phyloP scores from a whole-genome alignment of 2,888 invertebrate genomes.

The Muscina levida region DNA sequence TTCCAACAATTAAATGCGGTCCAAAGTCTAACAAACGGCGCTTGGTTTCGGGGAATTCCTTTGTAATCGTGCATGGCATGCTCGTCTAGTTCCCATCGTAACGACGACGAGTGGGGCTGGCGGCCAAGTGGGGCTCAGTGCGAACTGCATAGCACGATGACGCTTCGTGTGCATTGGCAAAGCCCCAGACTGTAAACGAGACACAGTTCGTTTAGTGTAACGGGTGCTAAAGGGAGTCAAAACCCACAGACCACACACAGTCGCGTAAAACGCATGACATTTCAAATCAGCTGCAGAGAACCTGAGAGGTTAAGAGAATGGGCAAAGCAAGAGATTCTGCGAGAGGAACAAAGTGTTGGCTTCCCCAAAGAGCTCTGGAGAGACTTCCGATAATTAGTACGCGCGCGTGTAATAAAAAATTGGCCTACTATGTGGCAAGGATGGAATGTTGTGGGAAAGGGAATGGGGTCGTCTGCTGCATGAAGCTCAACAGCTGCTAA shows the following conservation, averaged over 20 bases:
- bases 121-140: background rate
- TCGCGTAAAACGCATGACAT: conserved; percentile 56
- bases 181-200: conserved; percentile 62
- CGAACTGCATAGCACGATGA: conserved; percentile 50
- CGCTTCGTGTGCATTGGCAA: conserved; percentile 61
- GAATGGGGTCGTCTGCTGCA: conserved; percentile 63
- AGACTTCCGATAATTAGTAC: conserved; percentile 56
- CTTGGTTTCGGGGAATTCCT: conserved; percentile 71
- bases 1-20: conserved; percentile 65
- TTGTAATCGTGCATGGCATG: conserved; percentile 56
- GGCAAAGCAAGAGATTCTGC: background rate
- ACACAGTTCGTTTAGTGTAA: conserved; percentile 21
- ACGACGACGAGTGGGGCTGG: conserved; percentile 35
- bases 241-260: conserved; percentile 44
- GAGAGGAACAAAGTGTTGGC: conserved; percentile 3
- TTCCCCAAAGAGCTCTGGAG: conserved; percentile 4
- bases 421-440: conserved; percentile 21
- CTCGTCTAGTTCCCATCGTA: conserved; percentile 49
- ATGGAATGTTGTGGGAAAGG: conserved; percentile 36
- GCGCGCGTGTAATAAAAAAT: conserved; percentile 46
- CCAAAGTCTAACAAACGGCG: conserved; percentile 68
- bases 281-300: conserved; percentile 28
- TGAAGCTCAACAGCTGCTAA: background rate
- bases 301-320: background rate
- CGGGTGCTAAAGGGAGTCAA: background rate